phyloP scores from a whole-genome alignment of 2,113 vertebrate genomes.

The Ceyx margarethae region DNA sequence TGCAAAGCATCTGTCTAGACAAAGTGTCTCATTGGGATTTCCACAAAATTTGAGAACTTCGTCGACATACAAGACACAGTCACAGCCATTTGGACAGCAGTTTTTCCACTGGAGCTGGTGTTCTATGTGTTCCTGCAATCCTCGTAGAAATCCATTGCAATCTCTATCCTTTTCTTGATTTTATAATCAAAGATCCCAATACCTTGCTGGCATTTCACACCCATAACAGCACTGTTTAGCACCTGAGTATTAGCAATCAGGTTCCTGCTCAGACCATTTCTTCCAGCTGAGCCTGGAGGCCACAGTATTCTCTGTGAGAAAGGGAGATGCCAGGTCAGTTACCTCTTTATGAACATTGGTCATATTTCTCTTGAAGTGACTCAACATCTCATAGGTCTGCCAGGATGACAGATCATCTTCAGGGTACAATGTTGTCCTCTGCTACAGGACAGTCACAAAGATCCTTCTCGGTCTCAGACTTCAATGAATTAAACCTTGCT shows the following conservation, averaged over 20 bases:
- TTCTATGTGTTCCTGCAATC: background rate
- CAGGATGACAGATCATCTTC: background rate
- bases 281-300: background rate
- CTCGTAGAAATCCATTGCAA: background rate
- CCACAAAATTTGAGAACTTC: background rate
- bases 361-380: background rate
- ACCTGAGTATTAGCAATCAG: background rate
- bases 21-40: background rate
- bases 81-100: background rate
- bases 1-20: background rate
- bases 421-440: background rate
- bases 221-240: background rate
- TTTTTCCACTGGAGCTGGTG: background rate
- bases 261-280: background rate
- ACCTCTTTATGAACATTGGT: background rate
- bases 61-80: fast-evolving
- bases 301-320: background rate
- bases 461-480: background rate
- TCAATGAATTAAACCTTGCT: background rate
- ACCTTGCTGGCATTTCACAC: background rate
- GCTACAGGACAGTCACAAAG: background rate
- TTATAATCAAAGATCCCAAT: background rate
- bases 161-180: background rate
- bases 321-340: background rate
- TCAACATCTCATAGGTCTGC: background rate